Conservation (phyloP, 2,797 vertebrate genomes). For the Choloepus didactylus region DNA sequence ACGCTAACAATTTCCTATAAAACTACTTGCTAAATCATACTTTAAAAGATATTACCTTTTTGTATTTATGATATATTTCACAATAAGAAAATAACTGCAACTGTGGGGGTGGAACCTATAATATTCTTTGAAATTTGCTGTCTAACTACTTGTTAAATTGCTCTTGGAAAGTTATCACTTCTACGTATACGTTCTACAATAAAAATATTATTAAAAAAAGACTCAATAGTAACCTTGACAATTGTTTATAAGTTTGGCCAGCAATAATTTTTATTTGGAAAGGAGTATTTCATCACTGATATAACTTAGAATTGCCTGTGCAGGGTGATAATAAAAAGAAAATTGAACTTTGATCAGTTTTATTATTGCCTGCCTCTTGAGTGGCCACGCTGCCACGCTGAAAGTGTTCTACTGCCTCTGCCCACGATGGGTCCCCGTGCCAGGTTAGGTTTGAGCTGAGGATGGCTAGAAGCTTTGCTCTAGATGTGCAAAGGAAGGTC, state of each 20-base stretch:
- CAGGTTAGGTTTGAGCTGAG: neutral
- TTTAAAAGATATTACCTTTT: too few relatives aligned
- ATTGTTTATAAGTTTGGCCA: neutral
- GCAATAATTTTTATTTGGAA: fast-evolving
- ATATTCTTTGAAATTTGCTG: too few relatives aligned
- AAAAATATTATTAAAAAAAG: neutral
- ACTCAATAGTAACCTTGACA: neutral
- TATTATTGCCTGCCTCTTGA: neutral
- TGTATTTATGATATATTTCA: too few relatives aligned
- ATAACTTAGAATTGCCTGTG: neutral
- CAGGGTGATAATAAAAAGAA: neutral
- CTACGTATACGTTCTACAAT: too few relatives aligned
- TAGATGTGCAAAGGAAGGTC: neutral
- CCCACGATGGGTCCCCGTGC: neutral
- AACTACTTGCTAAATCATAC: too few relatives aligned
- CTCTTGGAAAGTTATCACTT: too few relatives aligned
- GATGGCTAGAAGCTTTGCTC: neutral
- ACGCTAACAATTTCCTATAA: too few relatives aligned
- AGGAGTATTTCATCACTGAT: neutral
- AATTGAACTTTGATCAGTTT: neutral
- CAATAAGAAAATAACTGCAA: too few relatives aligned
- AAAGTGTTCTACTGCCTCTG: neutral
- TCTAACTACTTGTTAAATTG: too few relatives aligned
- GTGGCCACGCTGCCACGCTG: neutral
- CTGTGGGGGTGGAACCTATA: too few relatives aligned